These are phyloP conservation scores for Zophobas atratus DNA, from an alignment of 1,140 invertebrate genomes.

Conservation along the genomic window DNA sequence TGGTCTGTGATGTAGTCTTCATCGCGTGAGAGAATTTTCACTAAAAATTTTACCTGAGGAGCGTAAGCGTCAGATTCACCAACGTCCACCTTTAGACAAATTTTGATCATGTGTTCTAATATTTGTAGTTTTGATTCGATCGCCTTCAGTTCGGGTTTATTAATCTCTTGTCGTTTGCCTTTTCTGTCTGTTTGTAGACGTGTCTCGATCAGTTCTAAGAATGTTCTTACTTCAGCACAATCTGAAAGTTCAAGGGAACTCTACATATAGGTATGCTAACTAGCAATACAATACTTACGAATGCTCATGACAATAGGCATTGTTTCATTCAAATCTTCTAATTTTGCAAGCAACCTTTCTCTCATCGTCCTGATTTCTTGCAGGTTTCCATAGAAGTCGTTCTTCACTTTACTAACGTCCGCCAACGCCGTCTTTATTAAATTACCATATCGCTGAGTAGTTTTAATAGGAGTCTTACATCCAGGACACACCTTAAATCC, in stretches of 20 bases:
- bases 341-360: not conserved
- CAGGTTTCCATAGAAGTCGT: constrained; percentile 66
- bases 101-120: constrained; percentile 2
- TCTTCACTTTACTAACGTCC: constrained; percentile 75
- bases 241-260: not conserved
- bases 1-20: constrained; percentile 67
- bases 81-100: not conserved
- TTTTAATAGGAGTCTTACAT: constrained; percentile 77
- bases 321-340: constrained; percentile 1
- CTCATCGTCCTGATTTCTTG: not conserved
- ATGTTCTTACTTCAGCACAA: not conserved
- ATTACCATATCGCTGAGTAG: constrained; percentile 74
- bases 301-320: not conserved
- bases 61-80: not conserved
- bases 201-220: not conserved
- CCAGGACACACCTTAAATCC: constrained; percentile 74
- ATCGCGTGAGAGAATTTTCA: constrained; percentile 61
- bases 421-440: constrained; percentile 71
- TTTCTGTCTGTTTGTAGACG: not conserved
- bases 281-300: not conserved
- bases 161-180: constrained; percentile 5
- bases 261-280: not conserved
- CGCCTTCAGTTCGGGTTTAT: not conserved
- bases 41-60: not conserved
- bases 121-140: constrained; percentile 2